Conservation (phyloP, 1,140 invertebrate species). For the Drosophila leontia region DNA sequence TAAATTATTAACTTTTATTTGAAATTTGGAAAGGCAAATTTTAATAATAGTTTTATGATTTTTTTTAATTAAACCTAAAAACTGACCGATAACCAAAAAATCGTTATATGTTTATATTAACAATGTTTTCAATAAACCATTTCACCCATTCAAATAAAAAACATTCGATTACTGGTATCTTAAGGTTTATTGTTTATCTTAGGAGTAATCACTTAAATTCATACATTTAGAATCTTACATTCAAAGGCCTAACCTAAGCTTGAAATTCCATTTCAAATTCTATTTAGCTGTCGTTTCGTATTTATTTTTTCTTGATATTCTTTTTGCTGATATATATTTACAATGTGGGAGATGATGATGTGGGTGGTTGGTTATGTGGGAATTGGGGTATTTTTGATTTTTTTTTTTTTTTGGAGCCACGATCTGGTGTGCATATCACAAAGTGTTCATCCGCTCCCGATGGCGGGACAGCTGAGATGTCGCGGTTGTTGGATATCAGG, state of each 20-base stretch:
- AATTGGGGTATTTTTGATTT: not conserved
- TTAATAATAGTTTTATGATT: too few relatives aligned
- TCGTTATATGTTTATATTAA: not conserved
- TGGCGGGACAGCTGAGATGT: constrained; percentile 13
- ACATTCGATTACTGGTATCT: constrained; percentile 6
- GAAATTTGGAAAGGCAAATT: too few relatives aligned
- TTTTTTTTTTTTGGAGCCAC: constrained; percentile 8
- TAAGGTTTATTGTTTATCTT: constrained; percentile 21
- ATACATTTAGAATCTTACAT: constrained; percentile 59
- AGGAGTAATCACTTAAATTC: constrained; percentile 36
- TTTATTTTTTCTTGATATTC: constrained; percentile 48
- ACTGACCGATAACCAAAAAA: too few relatives aligned
- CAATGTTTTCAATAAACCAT: too few relatives aligned
- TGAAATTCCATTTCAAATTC: constrained; percentile 50
- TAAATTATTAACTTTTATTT: too few relatives aligned
- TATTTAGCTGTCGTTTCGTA: constrained; percentile 30
- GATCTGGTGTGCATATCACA: constrained; percentile 64
- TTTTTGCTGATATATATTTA: constrained; percentile 8
- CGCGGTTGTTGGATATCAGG: constrained; percentile 6
- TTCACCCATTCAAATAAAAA: not conserved
- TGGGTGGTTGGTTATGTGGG: not conserved
- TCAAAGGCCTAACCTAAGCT: constrained; percentile 43
- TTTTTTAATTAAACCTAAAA: too few relatives aligned
- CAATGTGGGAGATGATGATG: constrained; percentile 15
- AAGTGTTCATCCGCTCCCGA: constrained; percentile 55